Percentiles rank a stretch among this genome's conserved stretches.
Evolutionary conservation across 2,113 vertebrate genomes (phyloP).

Genomic region (Hemichromis elongatus): DNA sequence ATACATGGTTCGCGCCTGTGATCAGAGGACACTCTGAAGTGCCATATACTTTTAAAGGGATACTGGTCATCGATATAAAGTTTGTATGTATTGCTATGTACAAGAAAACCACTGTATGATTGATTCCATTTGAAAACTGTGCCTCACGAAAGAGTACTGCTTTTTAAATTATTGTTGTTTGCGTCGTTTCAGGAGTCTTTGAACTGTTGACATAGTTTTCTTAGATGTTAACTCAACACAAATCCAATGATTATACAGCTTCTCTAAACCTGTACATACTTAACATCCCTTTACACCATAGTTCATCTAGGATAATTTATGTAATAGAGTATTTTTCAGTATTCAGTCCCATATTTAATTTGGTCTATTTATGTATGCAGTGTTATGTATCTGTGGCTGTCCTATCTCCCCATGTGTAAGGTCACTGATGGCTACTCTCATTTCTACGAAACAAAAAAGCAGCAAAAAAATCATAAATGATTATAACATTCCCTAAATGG

Average conservation of each 20-base stretch:
- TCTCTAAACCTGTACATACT: slow-evolving; percentile 65
- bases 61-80: slow-evolving; percentile 58
- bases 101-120: slow-evolving; percentile 69
- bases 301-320: slow-evolving; percentile 74
- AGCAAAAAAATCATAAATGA: slow-evolving; percentile 16
- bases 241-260: slow-evolving; percentile 42
- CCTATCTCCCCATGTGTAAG: slow-evolving; percentile 41
- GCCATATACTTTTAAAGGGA: slow-evolving; percentile 72
- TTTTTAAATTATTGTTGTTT: slow-evolving; percentile 67
- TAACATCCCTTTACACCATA: slow-evolving; percentile 63
- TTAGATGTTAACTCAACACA: slow-evolving; percentile 46
- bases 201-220: slow-evolving; percentile 32
- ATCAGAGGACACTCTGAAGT: slow-evolving; percentile 51
- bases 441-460: slow-evolving; percentile 40
- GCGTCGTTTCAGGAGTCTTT: slow-evolving; percentile 35
- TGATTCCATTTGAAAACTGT: slow-evolving; percentile 72
- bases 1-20: not conserved
- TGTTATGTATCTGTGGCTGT: slow-evolving; percentile 67
- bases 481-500: slow-evolving; percentile 73
- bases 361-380: slow-evolving; percentile 80
- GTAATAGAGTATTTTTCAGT: slow-evolving; percentile 76
- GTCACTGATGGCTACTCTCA: slow-evolving; percentile 48
- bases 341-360: slow-evolving; percentile 78
- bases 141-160: slow-evolving; percentile 60
- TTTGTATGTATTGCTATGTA: slow-evolving; percentile 44